These are phyloP conservation scores for Lucilia sericata DNA, from an alignment of 1,140 invertebrate genomes.

Conservation along the genomic window DNA sequence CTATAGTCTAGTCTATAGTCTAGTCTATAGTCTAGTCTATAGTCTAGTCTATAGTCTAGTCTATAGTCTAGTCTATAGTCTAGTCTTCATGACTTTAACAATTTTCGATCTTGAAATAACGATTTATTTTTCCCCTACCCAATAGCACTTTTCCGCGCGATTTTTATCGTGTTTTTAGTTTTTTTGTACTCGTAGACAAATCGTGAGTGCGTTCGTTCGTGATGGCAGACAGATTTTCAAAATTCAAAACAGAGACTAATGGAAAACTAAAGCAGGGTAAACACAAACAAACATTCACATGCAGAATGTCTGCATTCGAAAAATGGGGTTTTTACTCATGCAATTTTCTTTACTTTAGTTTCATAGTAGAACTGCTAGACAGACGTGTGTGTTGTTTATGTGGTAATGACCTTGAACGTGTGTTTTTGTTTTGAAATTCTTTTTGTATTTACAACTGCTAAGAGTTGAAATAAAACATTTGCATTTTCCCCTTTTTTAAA, in stretches of 20 bases:
- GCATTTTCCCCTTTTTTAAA: neutral
- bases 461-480: neutral
- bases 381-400: neutral
- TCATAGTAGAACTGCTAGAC: neutral
- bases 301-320: neutral
- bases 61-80: too few species aligned
- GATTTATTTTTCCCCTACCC: neutral
- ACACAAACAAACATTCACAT: neutral
- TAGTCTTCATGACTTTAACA: too few species aligned
- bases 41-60: too few species aligned
- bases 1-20: too few species aligned
- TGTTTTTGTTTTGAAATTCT: neutral
- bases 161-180: neutral
- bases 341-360: neutral
- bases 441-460: neutral
- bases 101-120: neutral
- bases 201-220: conserved; percentile 13
- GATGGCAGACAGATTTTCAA: neutral
- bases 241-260: neutral
- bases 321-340: conserved; percentile 1
- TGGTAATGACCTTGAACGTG: conserved; percentile 38
- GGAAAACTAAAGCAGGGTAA: neutral
- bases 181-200: neutral
- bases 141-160: neutral
- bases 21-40: too few species aligned